Evolutionary conservation across 2,888 invertebrate species (phyloP), one percentile per base, ranked within the genome.

Genomic region (Caenorhabditis virilis): DNA sequence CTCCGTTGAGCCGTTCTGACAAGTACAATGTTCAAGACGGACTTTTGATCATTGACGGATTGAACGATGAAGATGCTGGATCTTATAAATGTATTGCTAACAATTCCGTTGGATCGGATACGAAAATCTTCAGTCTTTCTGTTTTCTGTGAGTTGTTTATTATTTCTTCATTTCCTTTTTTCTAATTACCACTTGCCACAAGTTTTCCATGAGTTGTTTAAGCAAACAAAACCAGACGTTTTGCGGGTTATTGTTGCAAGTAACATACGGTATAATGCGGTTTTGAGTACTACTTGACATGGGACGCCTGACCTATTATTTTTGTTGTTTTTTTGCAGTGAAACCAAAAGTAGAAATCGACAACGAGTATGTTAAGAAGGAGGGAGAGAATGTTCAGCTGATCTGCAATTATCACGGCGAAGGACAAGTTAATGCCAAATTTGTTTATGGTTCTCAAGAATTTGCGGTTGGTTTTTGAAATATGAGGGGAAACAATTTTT

Each of bases 1-100:
- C 65, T 23, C 66, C 64, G 41, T 63, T 76, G 16, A 43, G 41
- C 1, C 57, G 53, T 11, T 72, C 76, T 0, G 78, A 78, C 47
- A 73, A 73, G 47, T 72, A 76, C 46, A 68, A 57, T 15, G 69
- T 73, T n/a, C 72, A 72, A n/a, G 72, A 69, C 35, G 76, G 76
- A 7, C 69, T 73, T 26, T 55, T 76, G 15, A 64, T 72, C 13
- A 69, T 76, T 48, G 69, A 76, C 35, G 59, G 70, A 1, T 49
- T 74, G 13, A 56, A 67, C 9, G 55, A 55, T 20, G 69, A 69
- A 35, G 72, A 77, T 46, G 67, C 55, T 15, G 74, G 71, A 41
- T 49, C 58, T 6, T 77, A 77, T 62, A 67, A 66, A 41, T 77
- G 77, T 41, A 43, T 67, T 22, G 77, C 74, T 2, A 66, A 53